These are phyloP conservation scores for Saturnia japonica DNA, from an alignment of 2,888 invertebrate species.

Conservation along the genomic window DNA sequence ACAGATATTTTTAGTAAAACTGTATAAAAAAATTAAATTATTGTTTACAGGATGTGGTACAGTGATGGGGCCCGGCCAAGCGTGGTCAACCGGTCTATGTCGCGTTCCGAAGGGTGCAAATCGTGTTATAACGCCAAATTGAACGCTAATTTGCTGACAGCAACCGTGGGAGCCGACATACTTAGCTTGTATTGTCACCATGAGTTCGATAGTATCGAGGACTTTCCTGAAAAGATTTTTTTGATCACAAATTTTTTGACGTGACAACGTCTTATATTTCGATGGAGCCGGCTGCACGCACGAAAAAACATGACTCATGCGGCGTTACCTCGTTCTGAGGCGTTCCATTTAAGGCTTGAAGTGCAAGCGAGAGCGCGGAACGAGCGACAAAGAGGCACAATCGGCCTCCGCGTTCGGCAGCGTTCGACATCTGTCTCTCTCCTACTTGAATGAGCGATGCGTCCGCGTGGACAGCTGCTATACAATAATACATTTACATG, in stretches of 20 bases:
- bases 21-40: neutral
- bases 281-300: too few species aligned
- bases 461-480: too few species aligned
- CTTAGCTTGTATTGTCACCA: conserved; percentile 33
- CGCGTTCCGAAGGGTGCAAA: conserved; percentile 56
- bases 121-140: conserved; percentile 76
- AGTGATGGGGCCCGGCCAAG: neutral
- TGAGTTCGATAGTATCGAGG: neutral
- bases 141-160: conserved; percentile 64
- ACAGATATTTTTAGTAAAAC: neutral
- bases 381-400: too few species aligned
- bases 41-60: neutral
- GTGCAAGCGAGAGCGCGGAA: too few species aligned
- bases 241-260: neutral
- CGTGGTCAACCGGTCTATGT: conserved; percentile 42
- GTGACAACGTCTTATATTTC: too few species aligned
- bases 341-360: too few species aligned
- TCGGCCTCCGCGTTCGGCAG: too few species aligned
- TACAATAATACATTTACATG: too few species aligned
- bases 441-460: too few species aligned
- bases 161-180: conserved; percentile 65
- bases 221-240: neutral
- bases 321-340: too few species aligned
- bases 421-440: too few species aligned
- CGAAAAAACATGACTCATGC: too few species aligned